Percentiles rank a stretch among this genome's conserved stretches.
Evolutionary conservation across 2,797 vertebrate species (phyloP).

Genomic region (Diceros bicornis): DNA sequence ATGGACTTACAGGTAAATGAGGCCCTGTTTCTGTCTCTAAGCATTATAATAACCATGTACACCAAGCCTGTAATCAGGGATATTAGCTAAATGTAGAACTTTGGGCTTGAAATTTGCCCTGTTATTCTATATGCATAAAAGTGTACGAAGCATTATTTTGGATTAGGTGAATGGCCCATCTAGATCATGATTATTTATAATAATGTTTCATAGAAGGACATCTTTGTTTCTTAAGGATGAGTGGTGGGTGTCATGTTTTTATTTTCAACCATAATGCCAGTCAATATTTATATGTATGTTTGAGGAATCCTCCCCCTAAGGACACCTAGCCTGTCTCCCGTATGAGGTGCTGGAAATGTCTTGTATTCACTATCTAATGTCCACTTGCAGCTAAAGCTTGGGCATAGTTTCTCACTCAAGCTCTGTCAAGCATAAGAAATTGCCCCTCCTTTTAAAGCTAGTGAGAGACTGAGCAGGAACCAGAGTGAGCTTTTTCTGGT

Average conservation of each 20-base stretch:
- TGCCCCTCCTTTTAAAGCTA: background rate
- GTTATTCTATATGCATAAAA: background rate
- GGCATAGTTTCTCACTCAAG: background rate
- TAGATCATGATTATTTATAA: background rate
- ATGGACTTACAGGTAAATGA: background rate
- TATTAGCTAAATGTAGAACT: background rate
- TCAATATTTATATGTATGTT: background rate
- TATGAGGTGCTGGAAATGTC: background rate
- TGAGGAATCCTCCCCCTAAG: background rate
- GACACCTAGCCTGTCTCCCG: background rate
- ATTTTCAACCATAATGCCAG: background rate
- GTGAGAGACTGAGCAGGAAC: background rate
- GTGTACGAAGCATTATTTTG: background rate
- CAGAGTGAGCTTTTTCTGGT: background rate
- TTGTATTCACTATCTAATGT: background rate
- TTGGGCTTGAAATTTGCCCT: background rate
- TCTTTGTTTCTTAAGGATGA: background rate
- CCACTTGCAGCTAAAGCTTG: background rate
- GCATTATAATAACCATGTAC: background rate
- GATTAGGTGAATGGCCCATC: background rate
- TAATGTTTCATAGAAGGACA: background rate
- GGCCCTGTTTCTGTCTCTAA: background rate
- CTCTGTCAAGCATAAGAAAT: background rate
- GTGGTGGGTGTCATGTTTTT: background rate
- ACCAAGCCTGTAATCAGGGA: background rate